phyloP scores from a whole-genome alignment of 2,797 vertebrate genomes.

The Thaleichthys pacificus region DNA sequence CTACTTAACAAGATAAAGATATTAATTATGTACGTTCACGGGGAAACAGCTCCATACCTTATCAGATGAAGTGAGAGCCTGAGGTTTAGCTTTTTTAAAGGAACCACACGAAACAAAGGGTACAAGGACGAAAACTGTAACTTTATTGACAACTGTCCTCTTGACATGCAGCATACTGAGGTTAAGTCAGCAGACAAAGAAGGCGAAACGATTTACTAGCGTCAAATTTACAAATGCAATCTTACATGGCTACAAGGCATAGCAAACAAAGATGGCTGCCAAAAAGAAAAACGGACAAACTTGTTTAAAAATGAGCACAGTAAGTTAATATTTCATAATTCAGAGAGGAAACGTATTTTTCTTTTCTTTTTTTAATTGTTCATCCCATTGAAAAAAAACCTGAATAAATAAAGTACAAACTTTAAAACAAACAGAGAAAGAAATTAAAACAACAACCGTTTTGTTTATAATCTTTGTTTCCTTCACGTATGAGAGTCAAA shows the following conservation, averaged over 20 bases:
- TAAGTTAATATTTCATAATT: constrained; percentile 14
- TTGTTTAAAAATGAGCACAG: constrained; percentile 27
- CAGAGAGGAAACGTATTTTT: constrained; percentile 11
- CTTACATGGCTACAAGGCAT: constrained; percentile 21
- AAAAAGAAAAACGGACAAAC: constrained; percentile 6
- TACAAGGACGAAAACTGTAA: constrained; percentile 32
- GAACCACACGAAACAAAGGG: constrained; percentile 50
- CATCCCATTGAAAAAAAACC: constrained; percentile 18
- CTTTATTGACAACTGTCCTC: constrained; percentile 41
- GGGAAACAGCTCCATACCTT: neutral
- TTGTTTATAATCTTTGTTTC: constrained; percentile 29
- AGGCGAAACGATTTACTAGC: constrained; percentile 13
- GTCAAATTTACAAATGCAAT: constrained; percentile 24
- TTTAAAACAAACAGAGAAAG: constrained; percentile 37
- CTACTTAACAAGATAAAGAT: neutral
- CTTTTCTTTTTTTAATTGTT: neutral
- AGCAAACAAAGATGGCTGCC: neutral
- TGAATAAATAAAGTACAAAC: constrained; percentile 53
- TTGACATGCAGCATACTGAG: constrained; percentile 34
- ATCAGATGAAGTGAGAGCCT: neutral
- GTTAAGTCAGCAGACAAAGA: constrained; percentile 34
- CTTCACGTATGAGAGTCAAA: constrained; percentile 24
- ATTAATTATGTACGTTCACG: neutral
- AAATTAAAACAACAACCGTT: constrained; percentile 25
- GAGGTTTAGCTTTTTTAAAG: constrained; percentile 50